Evolutionary conservation across 2,797 vertebrate genomes (phyloP).

Genomic region (Fistularia tabacaria): DNA sequence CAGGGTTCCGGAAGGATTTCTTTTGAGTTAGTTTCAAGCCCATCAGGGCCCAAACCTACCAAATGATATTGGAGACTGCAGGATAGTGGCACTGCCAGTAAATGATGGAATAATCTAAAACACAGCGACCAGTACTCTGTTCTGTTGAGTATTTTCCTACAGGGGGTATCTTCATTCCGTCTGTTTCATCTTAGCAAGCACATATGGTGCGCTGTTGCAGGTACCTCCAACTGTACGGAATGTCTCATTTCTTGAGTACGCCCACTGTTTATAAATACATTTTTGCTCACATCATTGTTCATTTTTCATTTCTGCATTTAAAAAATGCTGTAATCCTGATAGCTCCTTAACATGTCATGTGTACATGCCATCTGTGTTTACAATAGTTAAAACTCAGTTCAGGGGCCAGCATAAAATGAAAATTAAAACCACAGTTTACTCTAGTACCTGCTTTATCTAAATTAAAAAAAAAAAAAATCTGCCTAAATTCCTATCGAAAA

Average conservation of each 20-base stretch:
- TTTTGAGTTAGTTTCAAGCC: slow-evolving; percentile 46
- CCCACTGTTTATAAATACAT: slow-evolving; percentile 17
- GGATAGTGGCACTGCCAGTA: slow-evolving; percentile 51
- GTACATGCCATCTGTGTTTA: too few species aligned
- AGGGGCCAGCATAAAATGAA: too few species aligned
- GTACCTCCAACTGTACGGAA: slow-evolving; percentile 50
- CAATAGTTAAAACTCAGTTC: too few species aligned
- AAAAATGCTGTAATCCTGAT: too few species aligned
- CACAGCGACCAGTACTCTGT: slow-evolving; percentile 67
- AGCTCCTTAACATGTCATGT: too few species aligned
- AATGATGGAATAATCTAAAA: slow-evolving; percentile 71
- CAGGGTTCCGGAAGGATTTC: slow-evolving; percentile 61
- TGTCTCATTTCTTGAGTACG: slow-evolving; percentile 54
- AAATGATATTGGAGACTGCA: slow-evolving; percentile 57
- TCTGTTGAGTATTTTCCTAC: slow-evolving; percentile 70
- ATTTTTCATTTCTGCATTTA: too few species aligned
- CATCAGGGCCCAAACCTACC: slow-evolving; percentile 51
- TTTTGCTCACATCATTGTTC: too few species aligned
- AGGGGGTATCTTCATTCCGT: slow-evolving; percentile 62
- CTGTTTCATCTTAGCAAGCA: slow-evolving; percentile 65
- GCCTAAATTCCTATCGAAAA: too few species aligned
- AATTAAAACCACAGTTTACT: too few species aligned
- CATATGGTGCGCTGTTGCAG: slow-evolving; percentile 67
- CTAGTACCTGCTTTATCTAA: too few species aligned
- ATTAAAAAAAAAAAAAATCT: too few species aligned